Evolutionary conservation across 1,140 invertebrate genomes (phyloP).

Genomic region (Ceratosolen solmsi): DNA sequence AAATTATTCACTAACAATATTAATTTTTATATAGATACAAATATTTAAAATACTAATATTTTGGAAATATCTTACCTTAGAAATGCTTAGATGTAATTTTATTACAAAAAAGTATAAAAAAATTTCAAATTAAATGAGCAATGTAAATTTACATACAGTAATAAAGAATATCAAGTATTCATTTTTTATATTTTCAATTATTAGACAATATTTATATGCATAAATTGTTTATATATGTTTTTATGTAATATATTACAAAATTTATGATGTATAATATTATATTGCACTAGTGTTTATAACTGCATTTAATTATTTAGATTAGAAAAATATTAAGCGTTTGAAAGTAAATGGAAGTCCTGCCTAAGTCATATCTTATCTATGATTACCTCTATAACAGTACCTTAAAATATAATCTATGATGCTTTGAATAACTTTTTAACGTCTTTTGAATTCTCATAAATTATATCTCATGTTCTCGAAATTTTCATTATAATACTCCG

Average conservation of each 20-base stretch:
- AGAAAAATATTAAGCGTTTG: neutral
- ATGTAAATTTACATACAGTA: neutral
- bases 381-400: neutral
- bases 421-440: neutral
- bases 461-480: neutral
- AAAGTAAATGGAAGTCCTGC: neutral
- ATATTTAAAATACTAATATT: neutral
- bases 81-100: no score
- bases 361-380: neutral
- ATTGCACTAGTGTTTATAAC: neutral
- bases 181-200: no score
- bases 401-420: conserved; percentile 6
- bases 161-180: no score
- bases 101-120: no score
- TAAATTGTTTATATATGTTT: neutral
- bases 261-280: neutral
- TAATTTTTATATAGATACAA: neutral
- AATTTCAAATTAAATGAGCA: no score
- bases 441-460: conserved; percentile 6
- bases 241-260: neutral
- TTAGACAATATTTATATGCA: neutral
- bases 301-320: neutral
- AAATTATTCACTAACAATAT: neutral
- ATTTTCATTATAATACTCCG: neutral
- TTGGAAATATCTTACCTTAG: no score